Percentiles rank a stretch among this genome's conserved stretches.
These are phyloP conservation scores for Acromyrmex heyeri DNA, from an alignment of 1,140 invertebrate species.

Conservation along the genomic window DNA sequence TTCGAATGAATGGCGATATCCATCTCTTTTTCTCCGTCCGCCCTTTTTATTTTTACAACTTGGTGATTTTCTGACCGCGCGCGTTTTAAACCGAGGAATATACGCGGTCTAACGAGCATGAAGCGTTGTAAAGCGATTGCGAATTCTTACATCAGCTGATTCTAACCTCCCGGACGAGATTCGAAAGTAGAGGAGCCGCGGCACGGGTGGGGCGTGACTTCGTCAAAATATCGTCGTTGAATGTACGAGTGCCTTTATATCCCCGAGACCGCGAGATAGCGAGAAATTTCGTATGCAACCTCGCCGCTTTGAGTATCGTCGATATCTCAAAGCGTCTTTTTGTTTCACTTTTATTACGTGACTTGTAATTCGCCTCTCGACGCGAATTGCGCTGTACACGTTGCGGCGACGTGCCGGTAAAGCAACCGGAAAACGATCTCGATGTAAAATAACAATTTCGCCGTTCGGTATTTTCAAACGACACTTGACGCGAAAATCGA, in stretches of 20 bases:
- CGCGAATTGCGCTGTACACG: constrained; percentile 19
- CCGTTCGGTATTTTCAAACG: background rate
- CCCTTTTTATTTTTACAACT: background rate
- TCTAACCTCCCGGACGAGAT: constrained; percentile 70
- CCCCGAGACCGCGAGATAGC: background rate
- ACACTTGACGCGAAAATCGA: background rate
- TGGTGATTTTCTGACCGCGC: background rate
- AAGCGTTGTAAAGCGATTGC: constrained; percentile 25
- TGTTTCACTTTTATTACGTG: constrained; percentile 21
- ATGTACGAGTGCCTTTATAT: background rate
- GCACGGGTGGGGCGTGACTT: constrained; percentile 18
- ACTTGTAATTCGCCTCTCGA: constrained; percentile 16
- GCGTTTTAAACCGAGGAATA: background rate
- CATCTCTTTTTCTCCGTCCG: background rate
- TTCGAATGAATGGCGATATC: background rate
- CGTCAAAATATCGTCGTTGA: constrained; percentile 50
- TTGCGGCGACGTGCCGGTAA: constrained; percentile 7
- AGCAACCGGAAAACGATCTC: constrained; percentile 1
- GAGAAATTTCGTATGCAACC: constrained; percentile 3
- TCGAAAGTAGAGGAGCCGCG: constrained; percentile 67
- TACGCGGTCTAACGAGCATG: constrained; percentile 32
- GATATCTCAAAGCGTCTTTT: background rate
- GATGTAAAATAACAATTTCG: constrained; percentile 22
- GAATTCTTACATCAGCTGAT: constrained; percentile 65
- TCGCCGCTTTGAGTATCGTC: background rate